Evolutionary conservation across 2,797 vertebrate genomes (phyloP), one percentile per base, ranked within the genome.

Genomic region (Artibeus jamaicensis): DNA sequence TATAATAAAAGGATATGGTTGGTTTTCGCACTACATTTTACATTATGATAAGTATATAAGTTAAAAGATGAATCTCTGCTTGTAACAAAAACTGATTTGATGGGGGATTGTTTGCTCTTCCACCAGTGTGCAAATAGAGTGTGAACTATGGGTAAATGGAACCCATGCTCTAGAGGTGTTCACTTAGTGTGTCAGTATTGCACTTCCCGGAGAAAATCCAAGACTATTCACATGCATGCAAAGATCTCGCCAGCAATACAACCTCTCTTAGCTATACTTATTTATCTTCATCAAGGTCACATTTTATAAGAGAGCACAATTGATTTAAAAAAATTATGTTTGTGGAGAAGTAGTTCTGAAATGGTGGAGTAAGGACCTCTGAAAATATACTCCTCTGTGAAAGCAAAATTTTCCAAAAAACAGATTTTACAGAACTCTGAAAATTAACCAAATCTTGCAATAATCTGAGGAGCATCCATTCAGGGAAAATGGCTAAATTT

Each of bases 1-100:
- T 77, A 68, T 37, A 62, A 78, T n/a, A 89, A 86, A 84, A 82
- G 22, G 8, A 70, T 44, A 86, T 53, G 19, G 81, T n/a, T 96
- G n/a, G 32, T 78, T 91, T 94, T 97, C 70, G 86, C 14, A 83
- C 16, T 82, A 82, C 4, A 95, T 76, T 59, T 95, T 94, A 91
- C 86, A 81, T 87, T 95, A 53, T 67, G 74, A 55, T 73, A 85
- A 46, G 26, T 42, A 68, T 22, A 2, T 22, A 65, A 82, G 11
- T 62, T 91, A 77, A 16, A 86, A 86, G 44, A 48, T 77, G 12
- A 81, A 21, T 86, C 59, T 89, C 50, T 71, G 18, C 34, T 81
- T 89, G 11, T 88, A 79, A 79, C 67, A 21, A 42, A 73, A 93
- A 82, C 26, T 62, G 26, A 59, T 12, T 11, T 59, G 10, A 11